Base-by-base conservation (phyloP, 2,113 vertebrate species). In the Delphinapterus leucas region DNA sequence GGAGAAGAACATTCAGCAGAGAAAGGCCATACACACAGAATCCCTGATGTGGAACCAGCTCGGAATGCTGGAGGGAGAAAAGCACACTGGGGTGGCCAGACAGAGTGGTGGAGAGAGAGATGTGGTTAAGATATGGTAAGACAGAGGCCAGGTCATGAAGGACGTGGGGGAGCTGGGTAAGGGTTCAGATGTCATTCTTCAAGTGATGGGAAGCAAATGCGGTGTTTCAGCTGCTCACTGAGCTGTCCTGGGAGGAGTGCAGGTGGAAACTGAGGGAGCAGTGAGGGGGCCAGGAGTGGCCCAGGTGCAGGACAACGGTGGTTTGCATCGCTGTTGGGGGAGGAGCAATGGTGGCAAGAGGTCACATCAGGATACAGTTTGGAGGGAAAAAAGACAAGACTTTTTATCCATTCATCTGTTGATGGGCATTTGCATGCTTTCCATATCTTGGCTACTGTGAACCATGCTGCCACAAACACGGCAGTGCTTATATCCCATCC, bases 261-360 rank as follows among this genome's bases (percentile, higher is more conserved):
- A 12, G 31, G 61, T 14, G 6, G 20, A 53, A 20, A 65, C n/a
- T 49, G n/a, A 61, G 74, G 70, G 25, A 23, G 11, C 31, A 63
- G 60, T 1, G n/a, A 47, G 36, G 31, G 58, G 14, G 61, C 21
- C 38, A 13, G 1, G 36, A 21, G 26, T 2, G n/a, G 61, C 1
- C 11, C 23, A 2, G 33, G 31, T 2, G 3, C 58, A 15, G 74
- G n/a, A 79, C 2, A 28, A 23, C 0, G 1, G 84, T 6, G 8
- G 15, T n/a, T 15, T 25, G 6, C 12, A 18, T 7, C 65, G 26
- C 12, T 8, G n/a, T n/a, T 17, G 31, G 3, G 9, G 58, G 21
- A 85, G 33, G 6, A 28, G 9, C 12, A 49, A 4, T 0, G 6
- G 21, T 18, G 38, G 8, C 2, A 21, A 2, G 20, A 21, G 41